Evolutionary conservation across 2,797 vertebrate genomes (phyloP).

Genomic region (Sebastes vulpes): DNA sequence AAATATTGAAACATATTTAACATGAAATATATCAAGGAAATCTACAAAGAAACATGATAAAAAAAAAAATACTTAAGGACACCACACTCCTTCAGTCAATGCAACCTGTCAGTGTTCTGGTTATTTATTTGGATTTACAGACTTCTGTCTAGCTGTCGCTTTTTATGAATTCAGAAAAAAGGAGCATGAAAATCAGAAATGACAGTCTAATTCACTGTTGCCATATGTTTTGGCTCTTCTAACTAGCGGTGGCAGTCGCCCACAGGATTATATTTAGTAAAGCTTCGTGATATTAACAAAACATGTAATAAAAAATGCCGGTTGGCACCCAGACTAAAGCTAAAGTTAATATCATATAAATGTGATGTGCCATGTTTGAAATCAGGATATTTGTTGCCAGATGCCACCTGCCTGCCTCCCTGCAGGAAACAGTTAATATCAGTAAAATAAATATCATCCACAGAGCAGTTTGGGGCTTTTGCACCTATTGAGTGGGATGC

Average conservation of each 20-base stretch:
- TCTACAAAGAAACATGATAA: slow-evolving; percentile 18
- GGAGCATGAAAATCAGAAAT: slow-evolving; percentile 45
- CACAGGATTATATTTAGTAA: slow-evolving; percentile 50
- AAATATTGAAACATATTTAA: not conserved
- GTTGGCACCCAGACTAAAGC: slow-evolving; percentile 1
- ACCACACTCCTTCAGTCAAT: slow-evolving; percentile 9
- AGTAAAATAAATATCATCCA: slow-evolving; percentile 46
- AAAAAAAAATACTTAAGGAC: not conserved
- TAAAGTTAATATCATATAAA: slow-evolving; percentile 5
- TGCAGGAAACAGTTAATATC: slow-evolving; percentile 43
- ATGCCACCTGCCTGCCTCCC: slow-evolving; percentile 28
- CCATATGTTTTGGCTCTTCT: slow-evolving; percentile 32
- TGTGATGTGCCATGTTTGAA: slow-evolving; percentile 10
- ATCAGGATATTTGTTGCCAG: slow-evolving; percentile 26
- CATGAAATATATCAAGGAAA: slow-evolving; percentile 21
- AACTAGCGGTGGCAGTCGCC: slow-evolving; percentile 31
- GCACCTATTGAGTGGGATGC: slow-evolving; percentile 47
- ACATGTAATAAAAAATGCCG: slow-evolving; percentile 27
- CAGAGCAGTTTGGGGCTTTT: slow-evolving; percentile 41
- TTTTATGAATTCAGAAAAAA: slow-evolving; percentile 62
- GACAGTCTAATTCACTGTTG: slow-evolving; percentile 47
- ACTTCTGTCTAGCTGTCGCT: slow-evolving; percentile 58
- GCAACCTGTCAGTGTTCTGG: slow-evolving; percentile 27
- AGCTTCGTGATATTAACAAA: slow-evolving; percentile 13
- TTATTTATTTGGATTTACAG: slow-evolving; percentile 62